phyloP scores from a whole-genome alignment of 2,113 vertebrate species.

The Struthio camelus region DNA sequence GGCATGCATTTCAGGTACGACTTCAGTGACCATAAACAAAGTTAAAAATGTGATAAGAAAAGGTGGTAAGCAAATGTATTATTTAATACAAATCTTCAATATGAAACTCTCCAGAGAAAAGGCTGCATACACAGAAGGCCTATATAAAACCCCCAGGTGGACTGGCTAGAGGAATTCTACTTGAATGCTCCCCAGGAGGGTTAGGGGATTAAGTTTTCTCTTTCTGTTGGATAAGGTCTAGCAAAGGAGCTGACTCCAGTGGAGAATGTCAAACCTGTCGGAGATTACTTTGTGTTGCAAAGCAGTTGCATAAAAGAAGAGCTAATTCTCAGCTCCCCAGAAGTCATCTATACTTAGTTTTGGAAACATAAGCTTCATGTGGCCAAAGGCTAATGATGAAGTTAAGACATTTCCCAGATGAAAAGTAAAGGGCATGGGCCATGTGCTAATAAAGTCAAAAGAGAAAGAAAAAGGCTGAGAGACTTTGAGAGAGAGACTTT shows the following conservation, averaged over 20 bases:
- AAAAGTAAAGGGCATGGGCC: neutral
- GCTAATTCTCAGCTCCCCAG: constrained; percentile 16
- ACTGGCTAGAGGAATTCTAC: neutral
- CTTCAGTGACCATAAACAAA: neutral
- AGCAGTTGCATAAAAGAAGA: constrained; percentile 8
- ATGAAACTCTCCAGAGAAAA: rapidly evolving
- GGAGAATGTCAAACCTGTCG: constrained; percentile 26
- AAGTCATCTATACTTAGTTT: neutral
- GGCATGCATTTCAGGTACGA: neutral
- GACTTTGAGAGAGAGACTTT: neutral
- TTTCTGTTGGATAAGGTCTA: neutral
- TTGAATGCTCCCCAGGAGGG: neutral
- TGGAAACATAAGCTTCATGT: neutral
- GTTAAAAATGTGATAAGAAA: neutral
- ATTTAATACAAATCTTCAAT: neutral
- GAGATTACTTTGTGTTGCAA: constrained; percentile 46
- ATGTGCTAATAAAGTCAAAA: neutral
- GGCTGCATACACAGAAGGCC: neutral
- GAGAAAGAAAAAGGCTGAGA: neutral
- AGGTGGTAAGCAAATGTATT: neutral
- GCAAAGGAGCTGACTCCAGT: neutral
- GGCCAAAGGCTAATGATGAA: neutral
- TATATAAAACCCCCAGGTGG: neutral
- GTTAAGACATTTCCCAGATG: neutral
- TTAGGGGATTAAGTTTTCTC: neutral